Base-by-base conservation (phyloP, 2,113 vertebrate species). In the Burhinus oedicnemus region DNA sequence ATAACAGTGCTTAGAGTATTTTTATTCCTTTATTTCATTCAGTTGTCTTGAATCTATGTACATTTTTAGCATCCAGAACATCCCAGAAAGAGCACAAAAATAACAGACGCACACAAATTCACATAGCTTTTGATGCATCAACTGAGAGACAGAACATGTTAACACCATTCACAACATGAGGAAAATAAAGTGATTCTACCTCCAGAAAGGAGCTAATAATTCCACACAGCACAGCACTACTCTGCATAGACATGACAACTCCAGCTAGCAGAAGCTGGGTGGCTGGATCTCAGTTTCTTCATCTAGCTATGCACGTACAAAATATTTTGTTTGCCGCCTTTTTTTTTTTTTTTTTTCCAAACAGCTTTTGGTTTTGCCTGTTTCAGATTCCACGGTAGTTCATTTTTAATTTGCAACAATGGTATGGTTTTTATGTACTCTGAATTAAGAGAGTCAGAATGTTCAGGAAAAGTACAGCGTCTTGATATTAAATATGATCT, bases 401-500 rank as follows among this genome's bases (percentile, higher is more conserved):
- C 0, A 76, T 83, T 80, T 96, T 86, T 72, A 80, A 93, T 90
- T 95, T 92, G 84, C n/a, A 60, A 81, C 29, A 78, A 66, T 2
- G 3, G 79, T 75, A 61, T 25, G 62, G 20, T 34, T 83, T 58
- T 71, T 57, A 80, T 82, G 69, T 11, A 92, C 60, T 81, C 40
- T 61, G 22, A 64, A 86, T 93, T 77, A 55, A 77, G 71, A 55
- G 55, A 78, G 7, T 69, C 60, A 20, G 12, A 78, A 83, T 55
- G 18, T 74, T 72, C 44, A 97, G 71, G 85, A 93, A 69, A 85
- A 74, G 52, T 55, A 90, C 64, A 85, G 38, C 62, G 42, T 87
- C 79, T 92, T 71, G 92, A 57, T 83, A 79, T 80, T 84, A 85
- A 90, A 93, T 58, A 74, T 3, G 40, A 80, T 87, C 75, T 90